Percentiles rank a stretch among this genome's conserved stretches.
phyloP scores from a whole-genome alignment of 2,888 invertebrate species.

The Incurvaria masculella region DNA sequence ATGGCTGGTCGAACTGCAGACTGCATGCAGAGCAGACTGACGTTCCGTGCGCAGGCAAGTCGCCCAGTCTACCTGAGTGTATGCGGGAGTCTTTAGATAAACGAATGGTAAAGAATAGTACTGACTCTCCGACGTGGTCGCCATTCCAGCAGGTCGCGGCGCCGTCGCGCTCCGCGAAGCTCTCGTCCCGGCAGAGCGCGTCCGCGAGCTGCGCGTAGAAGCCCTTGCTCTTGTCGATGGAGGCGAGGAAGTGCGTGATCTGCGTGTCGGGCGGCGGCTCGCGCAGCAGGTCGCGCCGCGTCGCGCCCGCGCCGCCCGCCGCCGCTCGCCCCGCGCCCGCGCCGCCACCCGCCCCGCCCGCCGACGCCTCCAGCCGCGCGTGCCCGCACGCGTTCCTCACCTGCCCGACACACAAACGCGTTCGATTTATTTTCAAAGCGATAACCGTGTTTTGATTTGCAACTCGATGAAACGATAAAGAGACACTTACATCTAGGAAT shows the following conservation, averaged over 20 bases:
- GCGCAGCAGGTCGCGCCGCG: conserved; percentile 44
- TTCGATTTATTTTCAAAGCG: conserved; percentile 2
- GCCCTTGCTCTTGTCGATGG: conserved; percentile 69
- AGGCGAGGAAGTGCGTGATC: conserved; percentile 61
- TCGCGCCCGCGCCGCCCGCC: conserved; percentile 26
- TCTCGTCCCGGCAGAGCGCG: conserved; percentile 71
- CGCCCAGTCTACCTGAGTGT: too few species aligned
- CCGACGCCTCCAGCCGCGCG: conserved; percentile 13
- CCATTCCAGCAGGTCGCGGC: conserved; percentile 82
- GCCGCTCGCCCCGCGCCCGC: conserved; percentile 18
- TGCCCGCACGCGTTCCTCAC: conserved; percentile 53
- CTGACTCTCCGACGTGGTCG: conserved; percentile 71
- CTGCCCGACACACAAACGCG: conserved; percentile 30
- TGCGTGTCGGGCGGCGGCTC: conserved; percentile 63
- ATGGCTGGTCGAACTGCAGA: too few species aligned
- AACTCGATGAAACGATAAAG: too few species aligned
- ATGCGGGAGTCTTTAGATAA: too few species aligned
- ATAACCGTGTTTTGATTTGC: too few species aligned
- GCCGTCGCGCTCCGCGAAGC: conserved; percentile 61
- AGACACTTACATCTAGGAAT: too few species aligned
- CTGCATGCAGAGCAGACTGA: too few species aligned
- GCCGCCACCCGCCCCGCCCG: conserved; percentile 7
- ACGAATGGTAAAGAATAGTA: conserved; percentile 21
- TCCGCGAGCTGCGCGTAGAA: conserved; percentile 83
- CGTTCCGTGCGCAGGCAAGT: too few species aligned